Evolutionary conservation across 2,797 vertebrate genomes (phyloP).

Genomic region (Heliangelus exortis): DNA sequence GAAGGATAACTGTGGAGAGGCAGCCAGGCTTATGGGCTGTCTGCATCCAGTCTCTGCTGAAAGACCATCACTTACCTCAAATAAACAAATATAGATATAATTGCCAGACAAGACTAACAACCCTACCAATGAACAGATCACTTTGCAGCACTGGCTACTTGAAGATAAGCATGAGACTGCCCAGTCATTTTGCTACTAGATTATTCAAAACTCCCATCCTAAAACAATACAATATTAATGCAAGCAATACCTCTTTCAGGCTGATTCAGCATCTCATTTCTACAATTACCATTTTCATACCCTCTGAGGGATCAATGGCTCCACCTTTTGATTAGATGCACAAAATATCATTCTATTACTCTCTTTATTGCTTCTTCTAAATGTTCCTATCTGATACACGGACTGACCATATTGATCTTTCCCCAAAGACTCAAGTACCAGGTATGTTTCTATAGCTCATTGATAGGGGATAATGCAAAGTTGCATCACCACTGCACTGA

Average conservation of each 20-base stretch:
- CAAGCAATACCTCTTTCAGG: neutral
- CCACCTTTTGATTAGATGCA: constrained; percentile 7
- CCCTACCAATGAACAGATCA: neutral
- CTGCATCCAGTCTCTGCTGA: neutral
- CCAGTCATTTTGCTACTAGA: neutral
- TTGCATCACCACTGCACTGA: constrained; percentile 52
- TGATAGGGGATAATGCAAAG: constrained; percentile 46
- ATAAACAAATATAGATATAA: neutral
- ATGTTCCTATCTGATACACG: constrained; percentile 1
- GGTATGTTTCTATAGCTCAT: constrained; percentile 33
- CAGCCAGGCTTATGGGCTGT: neutral
- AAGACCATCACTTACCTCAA: neutral
- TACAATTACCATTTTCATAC: constrained; percentile 1
- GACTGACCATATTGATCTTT: constrained; percentile 35
- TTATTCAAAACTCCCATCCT: neutral
- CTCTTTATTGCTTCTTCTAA: constrained; percentile 30
- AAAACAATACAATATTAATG: neutral
- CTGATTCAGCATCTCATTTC: constrained; percentile 53
- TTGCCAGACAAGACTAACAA: neutral
- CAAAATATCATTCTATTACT: constrained; percentile 16
- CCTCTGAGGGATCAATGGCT: neutral
- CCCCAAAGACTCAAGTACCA: constrained; percentile 21
- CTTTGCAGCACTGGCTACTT: neutral
- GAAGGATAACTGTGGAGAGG: neutral
- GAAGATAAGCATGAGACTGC: neutral